phyloP scores from a whole-genome alignment of 2,113 vertebrate genomes.

The Cepphus grylle region DNA sequence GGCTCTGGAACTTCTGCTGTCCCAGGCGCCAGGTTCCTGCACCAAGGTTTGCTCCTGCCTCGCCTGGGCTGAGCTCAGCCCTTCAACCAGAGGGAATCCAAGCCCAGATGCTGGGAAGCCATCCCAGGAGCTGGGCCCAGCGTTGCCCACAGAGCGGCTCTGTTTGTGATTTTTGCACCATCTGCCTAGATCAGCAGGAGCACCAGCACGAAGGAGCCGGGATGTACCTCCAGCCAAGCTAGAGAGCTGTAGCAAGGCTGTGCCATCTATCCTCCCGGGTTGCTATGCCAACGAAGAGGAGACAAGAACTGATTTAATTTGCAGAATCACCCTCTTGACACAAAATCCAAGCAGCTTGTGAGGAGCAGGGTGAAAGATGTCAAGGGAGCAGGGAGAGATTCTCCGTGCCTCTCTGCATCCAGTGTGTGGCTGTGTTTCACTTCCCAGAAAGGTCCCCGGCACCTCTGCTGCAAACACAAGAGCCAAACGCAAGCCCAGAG shows the following conservation, averaged over 20 bases:
- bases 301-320: constrained; percentile 52
- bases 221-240: not conserved
- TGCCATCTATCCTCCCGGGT: constrained; percentile 44
- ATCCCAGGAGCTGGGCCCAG: not conserved
- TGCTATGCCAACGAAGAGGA: constrained; percentile 53
- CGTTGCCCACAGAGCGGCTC: not conserved
- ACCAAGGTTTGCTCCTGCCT: not conserved
- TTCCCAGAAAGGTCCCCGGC: not conserved
- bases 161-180: not conserved
- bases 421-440: fast-evolving
- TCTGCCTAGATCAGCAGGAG: not conserved
- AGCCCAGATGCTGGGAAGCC: not conserved
- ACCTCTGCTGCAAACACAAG: not conserved
- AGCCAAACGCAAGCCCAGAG: not conserved
- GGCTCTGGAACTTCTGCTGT: not conserved
- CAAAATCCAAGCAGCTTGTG: constrained; percentile 31
- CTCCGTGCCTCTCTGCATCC: not conserved
- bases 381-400: constrained; percentile 16
- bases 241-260: constrained; percentile 9
- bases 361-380: constrained; percentile 17
- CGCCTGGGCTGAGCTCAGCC: not conserved
- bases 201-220: not conserved
- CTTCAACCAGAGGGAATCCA: fast-evolving
- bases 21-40: fast-evolving
- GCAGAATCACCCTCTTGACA: constrained; percentile 63